Percentiles rank a stretch among this genome's conserved stretches.
phyloP scores from a whole-genome alignment of 2,888 invertebrate genomes.

The Eupithecia vulgata region DNA sequence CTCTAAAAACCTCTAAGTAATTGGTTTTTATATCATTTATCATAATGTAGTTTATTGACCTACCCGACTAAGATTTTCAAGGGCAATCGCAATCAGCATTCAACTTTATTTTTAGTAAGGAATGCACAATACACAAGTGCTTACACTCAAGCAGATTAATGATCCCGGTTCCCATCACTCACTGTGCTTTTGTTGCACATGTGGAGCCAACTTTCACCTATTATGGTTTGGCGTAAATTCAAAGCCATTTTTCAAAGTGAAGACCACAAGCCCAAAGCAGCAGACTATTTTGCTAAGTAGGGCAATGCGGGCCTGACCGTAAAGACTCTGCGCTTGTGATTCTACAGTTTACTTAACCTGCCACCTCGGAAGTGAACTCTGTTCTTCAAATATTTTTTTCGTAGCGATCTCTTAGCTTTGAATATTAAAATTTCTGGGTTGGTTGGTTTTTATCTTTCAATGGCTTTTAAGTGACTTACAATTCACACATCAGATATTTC shows the following conservation, averaged over 20 bases:
- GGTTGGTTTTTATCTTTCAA: slow-evolving; percentile 4
- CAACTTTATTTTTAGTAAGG: slow-evolving; percentile 4
- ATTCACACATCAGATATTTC: too few relatives aligned
- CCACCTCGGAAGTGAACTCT: slow-evolving; percentile 39
- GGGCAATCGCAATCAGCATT: too few relatives aligned
- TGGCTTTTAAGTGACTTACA: too few relatives aligned
- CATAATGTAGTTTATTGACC: not conserved
- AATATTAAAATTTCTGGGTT: not conserved
- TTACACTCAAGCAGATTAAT: not conserved
- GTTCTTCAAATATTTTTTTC: slow-evolving; percentile 24
- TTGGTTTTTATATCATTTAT: too few relatives aligned
- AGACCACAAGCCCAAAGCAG: slow-evolving; percentile 20
- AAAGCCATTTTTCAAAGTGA: slow-evolving; percentile 31
- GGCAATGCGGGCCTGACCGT: slow-evolving; percentile 61
- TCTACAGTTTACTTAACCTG: slow-evolving; percentile 68
- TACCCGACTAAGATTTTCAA: not conserved
- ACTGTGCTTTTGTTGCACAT: slow-evolving; percentile 7
- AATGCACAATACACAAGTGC: slow-evolving; percentile 10
- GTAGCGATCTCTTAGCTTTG: slow-evolving; percentile 9
- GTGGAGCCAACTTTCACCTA: slow-evolving; percentile 14
- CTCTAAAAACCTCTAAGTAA: not conserved
- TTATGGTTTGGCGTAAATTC: slow-evolving; percentile 27
- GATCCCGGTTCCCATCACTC: slow-evolving; percentile 6
- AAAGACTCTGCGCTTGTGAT: slow-evolving; percentile 61
- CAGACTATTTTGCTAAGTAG: slow-evolving; percentile 51